Evolutionary conservation across 2,113 vertebrate species (phyloP).

Genomic region (Nipponia nippon): DNA sequence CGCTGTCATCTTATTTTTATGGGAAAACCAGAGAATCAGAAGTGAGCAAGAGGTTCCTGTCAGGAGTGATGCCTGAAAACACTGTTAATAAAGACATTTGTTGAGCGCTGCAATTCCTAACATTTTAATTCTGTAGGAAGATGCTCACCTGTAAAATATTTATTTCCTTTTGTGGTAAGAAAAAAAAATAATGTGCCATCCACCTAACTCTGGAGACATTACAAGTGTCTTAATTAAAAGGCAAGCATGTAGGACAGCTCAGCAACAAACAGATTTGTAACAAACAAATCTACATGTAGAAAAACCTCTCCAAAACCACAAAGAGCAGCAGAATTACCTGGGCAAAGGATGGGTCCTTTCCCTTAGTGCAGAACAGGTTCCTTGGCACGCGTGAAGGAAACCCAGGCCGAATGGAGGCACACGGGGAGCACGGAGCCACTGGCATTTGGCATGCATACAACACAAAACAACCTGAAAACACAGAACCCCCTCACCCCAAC

Average conservation of each 20-base stretch:
- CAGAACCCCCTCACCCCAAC: accelerated
- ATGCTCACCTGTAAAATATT: neutral
- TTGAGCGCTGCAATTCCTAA: neutral
- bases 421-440: neutral
- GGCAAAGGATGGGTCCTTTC: neutral
- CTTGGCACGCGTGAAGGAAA: neutral
- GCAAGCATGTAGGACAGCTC: neutral
- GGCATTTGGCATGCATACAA: neutral
- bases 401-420: neutral
- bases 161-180: neutral
- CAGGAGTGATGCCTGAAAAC: neutral
- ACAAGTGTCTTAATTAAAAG: neutral
- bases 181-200: neutral
- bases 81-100: neutral
- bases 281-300: neutral
- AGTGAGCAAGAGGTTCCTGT: neutral
- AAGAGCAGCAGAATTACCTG: neutral
- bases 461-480: neutral
- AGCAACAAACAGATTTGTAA: neutral
- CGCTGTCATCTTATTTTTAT: neutral
- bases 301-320: neutral
- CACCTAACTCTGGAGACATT: neutral
- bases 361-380: neutral
- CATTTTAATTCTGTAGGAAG: neutral
- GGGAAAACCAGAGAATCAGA: neutral